Conservation (phyloP, 2,888 invertebrate species). For the Nebria brevicollis region DNA sequence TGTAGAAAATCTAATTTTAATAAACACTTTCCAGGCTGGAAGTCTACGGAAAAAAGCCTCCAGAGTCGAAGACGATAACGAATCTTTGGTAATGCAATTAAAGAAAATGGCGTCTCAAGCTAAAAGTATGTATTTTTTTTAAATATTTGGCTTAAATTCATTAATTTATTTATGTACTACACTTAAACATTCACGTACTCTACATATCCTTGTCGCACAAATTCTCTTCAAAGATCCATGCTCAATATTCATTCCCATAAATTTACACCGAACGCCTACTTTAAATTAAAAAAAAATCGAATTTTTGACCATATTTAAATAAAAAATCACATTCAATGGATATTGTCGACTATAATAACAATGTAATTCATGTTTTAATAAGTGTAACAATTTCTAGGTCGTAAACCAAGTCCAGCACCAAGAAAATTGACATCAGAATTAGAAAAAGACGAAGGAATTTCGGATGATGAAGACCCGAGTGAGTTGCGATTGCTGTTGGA, state of each 20-base stretch:
- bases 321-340: neutral
- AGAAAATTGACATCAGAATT: conserved; percentile 74
- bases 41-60: conserved; percentile 89
- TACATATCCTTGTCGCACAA: no score
- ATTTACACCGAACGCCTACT: no score
- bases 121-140: conserved; percentile 72
- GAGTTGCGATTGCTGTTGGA: conserved; percentile 87
- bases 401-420: conserved; percentile 74
- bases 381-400: conserved; percentile 63
- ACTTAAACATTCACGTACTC: no score
- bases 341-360: no score
- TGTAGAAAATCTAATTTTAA: conserved; percentile 33
- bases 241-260: no score
- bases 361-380: no score
- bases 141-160: conserved; percentile 30
- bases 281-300: no score
- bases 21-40: conserved; percentile 76
- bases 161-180: conserved; percentile 5
- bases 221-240: no score
- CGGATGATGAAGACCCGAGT: conserved; percentile 83
- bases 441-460: conserved; percentile 78
- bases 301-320: neutral
- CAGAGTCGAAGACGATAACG: conserved; percentile 96
- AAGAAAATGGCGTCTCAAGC: conserved; percentile 94
- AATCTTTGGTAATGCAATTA: conserved; percentile 92